Percentiles rank a stretch among this genome's conserved stretches.
Evolutionary conservation across 2,113 vertebrate genomes (phyloP).

Genomic region (Tyto alba): DNA sequence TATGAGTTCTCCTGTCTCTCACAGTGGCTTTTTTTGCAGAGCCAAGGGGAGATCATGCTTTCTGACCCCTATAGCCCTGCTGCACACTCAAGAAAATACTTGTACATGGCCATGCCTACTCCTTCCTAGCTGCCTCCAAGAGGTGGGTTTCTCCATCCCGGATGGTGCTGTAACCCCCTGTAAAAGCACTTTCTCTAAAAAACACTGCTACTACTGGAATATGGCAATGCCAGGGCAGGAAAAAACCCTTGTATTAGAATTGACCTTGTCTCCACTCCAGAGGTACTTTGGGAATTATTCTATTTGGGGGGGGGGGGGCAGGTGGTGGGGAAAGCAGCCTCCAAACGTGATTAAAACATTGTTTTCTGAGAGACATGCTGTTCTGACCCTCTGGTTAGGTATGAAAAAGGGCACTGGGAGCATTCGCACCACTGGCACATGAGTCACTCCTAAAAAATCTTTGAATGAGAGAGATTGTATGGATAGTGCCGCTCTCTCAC

Average conservation of each 20-base stretch:
- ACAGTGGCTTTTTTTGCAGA: background rate
- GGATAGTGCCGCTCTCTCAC: background rate
- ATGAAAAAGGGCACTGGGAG: background rate
- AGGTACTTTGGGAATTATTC: background rate
- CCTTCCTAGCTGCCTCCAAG: too few relatives aligned
- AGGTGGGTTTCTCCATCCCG: background rate
- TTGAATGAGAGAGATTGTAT: background rate
- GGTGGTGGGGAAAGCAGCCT: background rate
- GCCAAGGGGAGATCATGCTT: background rate
- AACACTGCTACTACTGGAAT: background rate
- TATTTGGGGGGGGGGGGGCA: accelerated
- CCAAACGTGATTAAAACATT: background rate
- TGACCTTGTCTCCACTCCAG: background rate
- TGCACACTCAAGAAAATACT: background rate
- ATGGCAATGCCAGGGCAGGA: background rate
- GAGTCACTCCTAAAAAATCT: background rate
- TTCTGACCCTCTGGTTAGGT: background rate
- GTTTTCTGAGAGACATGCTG: background rate
- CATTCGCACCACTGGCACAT: background rate
- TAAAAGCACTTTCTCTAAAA: background rate
- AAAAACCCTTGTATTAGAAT: accelerated
- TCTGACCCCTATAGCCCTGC: background rate
- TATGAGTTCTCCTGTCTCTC: background rate
- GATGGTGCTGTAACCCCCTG: background rate
- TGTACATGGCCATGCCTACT: accelerated